Conservation (phyloP, 2,888 invertebrate genomes). For the Toxonevra muliebris region DNA sequence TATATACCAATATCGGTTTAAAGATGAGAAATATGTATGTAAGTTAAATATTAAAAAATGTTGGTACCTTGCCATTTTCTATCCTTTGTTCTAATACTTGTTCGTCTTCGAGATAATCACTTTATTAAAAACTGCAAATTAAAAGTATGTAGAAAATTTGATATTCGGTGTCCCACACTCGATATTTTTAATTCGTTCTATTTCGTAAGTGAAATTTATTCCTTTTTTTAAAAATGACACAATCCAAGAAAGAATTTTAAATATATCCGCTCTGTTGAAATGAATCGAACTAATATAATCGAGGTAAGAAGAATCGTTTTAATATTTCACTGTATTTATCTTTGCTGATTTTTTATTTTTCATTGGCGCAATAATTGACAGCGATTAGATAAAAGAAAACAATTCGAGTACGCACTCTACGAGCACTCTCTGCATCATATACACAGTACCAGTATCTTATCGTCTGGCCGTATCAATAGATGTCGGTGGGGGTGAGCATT, state of each 20-base stretch:
- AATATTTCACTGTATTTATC: conserved; percentile 35
- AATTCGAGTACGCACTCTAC: conserved; percentile 8
- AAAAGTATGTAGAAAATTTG: no score
- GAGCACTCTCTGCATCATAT: conserved; percentile 1
- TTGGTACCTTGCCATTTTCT: conserved; percentile 38
- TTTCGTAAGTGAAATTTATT: no score
- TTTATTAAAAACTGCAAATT: no score
- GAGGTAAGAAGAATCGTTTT: conserved; percentile 25
- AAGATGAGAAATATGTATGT: not conserved
- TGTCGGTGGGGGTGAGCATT: no score
- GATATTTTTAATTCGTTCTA: no score
- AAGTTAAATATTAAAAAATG: no score
- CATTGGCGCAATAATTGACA: conserved; percentile 42
- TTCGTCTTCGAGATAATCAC: no score
- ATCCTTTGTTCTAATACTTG: conserved; percentile 14
- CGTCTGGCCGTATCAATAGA: not conserved
- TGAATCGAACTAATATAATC: conserved; percentile 37
- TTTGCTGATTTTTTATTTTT: conserved; percentile 36
- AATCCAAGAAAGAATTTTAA: conserved; percentile 11
- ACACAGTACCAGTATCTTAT: conserved; percentile 4
- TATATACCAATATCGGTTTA: no score
- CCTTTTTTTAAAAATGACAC: no score
- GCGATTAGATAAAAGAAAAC: conserved; percentile 45
- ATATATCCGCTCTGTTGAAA: conserved; percentile 10
- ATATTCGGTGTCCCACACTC: no score